Evolutionary conservation across 64 coral and sea anemone genomes (phyloP).

Genomic region (Stichodactyla mertensii): DNA sequence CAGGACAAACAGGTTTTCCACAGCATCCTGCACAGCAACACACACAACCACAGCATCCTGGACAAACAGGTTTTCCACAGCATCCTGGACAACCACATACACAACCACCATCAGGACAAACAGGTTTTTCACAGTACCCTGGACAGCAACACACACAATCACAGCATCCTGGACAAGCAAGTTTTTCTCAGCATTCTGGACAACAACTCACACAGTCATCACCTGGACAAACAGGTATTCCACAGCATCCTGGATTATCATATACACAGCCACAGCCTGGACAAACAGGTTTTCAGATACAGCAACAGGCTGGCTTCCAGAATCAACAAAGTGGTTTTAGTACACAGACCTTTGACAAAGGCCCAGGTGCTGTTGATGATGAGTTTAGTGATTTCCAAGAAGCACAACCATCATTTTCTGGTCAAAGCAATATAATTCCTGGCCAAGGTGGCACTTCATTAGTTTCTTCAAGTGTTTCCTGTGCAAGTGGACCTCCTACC

Average conservation of each 20-base stretch:
- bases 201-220: background rate
- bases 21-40: background rate
- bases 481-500: background rate
- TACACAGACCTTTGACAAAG: background rate
- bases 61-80: no score
- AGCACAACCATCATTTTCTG: constrained; percentile 10
- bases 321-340: background rate
- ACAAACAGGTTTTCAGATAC: background rate
- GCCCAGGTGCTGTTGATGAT: background rate
- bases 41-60: no score
- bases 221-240: background rate
- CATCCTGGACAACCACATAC: no score
- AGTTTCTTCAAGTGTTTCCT: background rate
- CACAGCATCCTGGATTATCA: background rate
- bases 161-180: background rate
- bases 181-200: background rate
- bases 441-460: background rate
- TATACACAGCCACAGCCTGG: background rate
- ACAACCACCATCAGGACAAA: background rate
- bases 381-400: constrained; percentile 51
- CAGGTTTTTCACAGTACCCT: no score
- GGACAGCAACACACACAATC: background rate
- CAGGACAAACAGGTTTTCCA: background rate
- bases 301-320: background rate
- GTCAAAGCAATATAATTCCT: background rate